A percentile compares a stretch with the other conserved stretches of the same genome.
These are phyloP conservation scores for Halocaridina rubra DNA, from an alignment of 2,888 invertebrate species.

Conservation along the genomic window DNA sequence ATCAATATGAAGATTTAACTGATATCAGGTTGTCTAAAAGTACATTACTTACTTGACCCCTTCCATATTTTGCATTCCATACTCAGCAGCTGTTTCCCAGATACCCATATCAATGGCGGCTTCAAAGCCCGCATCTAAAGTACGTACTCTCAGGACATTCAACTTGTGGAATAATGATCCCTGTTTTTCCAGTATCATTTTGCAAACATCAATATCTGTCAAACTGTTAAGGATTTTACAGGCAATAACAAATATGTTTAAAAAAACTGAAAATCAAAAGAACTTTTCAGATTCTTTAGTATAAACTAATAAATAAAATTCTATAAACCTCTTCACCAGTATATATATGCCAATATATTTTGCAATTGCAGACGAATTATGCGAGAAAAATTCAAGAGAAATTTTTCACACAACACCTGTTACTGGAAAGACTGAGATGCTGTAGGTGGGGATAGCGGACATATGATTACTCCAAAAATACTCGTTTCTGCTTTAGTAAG, in stretches of 20 bases:
- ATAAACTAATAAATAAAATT: too few relatives aligned
- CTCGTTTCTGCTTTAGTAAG: too few relatives aligned
- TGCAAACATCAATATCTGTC: conserved; percentile 26
- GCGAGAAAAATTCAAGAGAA: neutral
- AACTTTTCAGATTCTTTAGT: neutral
- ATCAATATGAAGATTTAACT: too few relatives aligned
- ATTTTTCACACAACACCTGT: too few relatives aligned
- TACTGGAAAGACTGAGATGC: too few relatives aligned
- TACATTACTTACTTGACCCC: conserved; percentile 45
- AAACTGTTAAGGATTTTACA: conserved; percentile 4
- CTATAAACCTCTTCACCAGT: neutral
- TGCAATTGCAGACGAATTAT: too few relatives aligned
- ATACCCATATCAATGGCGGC: conserved; percentile 79
- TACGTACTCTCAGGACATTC: conserved; percentile 81
- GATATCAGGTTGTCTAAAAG: too few relatives aligned
- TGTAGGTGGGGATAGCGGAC: too few relatives aligned
- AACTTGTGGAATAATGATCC: conserved; percentile 76
- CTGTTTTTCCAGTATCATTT: conserved; percentile 75
- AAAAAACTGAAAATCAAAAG: neutral
- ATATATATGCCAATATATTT: too few relatives aligned
- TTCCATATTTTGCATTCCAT: conserved; percentile 36
- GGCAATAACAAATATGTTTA: neutral
- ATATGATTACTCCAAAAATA: too few relatives aligned
- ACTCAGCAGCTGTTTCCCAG: conserved; percentile 73
- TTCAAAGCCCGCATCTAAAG: conserved; percentile 84